A percentile compares a stretch with the other conserved stretches of the same genome.
Evolutionary conservation across 2,888 invertebrate genomes (phyloP).

Genomic region (Lasius fuliginosus): DNA sequence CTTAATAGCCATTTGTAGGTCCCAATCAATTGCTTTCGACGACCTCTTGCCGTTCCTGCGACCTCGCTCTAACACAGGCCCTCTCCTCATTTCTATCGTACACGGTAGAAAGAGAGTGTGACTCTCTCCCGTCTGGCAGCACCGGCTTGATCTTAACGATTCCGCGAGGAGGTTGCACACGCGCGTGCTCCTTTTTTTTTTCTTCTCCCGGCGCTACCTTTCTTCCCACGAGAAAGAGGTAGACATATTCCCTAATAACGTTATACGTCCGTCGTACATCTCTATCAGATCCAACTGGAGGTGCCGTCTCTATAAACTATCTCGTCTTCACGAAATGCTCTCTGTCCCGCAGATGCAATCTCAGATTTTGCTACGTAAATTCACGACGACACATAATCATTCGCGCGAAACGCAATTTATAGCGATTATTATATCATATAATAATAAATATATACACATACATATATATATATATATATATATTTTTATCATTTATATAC

Average conservation of each 20-base stretch:
- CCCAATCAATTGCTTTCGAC: constrained; percentile 46
- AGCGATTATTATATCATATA: neutral
- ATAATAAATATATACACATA: neutral
- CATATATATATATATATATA: too few relatives aligned
- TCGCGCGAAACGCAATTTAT: neutral
- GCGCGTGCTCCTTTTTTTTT: constrained; percentile 26
- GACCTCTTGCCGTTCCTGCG: constrained; percentile 75
- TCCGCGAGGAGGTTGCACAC: constrained; percentile 19
- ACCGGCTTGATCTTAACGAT: constrained; percentile 78
- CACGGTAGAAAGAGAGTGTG: constrained; percentile 75
- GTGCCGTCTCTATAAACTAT: neutral
- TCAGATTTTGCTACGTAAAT: neutral
- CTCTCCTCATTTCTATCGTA: constrained; percentile 85
- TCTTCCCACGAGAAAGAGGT: constrained; percentile 1
- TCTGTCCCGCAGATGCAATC: neutral
- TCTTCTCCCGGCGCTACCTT: neutral
- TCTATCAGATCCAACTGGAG: neutral
- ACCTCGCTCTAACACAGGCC: constrained; percentile 78
- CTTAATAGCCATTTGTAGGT: constrained; percentile 51
- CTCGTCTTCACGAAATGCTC: neutral
- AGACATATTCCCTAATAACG: neutral
- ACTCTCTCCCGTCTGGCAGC: constrained; percentile 77
- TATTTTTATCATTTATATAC: neutral
- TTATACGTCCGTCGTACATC: constrained; percentile 9
- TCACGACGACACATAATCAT: neutral